These are phyloP conservation scores for Drosophila lutescens DNA, from an alignment of 2,888 invertebrate genomes.

Conservation along the genomic window DNA sequence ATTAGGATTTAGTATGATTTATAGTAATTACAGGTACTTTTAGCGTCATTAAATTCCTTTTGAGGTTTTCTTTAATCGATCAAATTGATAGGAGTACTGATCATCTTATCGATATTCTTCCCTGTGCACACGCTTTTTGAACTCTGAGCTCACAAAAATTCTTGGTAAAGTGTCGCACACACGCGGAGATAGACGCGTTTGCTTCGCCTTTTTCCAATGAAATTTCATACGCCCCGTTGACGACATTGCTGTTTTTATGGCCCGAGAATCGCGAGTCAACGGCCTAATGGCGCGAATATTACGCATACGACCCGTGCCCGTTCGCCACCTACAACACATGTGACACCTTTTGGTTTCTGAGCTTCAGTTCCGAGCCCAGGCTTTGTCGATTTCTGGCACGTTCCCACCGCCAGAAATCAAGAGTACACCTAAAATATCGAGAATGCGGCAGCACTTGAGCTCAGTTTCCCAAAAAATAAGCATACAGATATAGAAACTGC, in stretches of 20 bases:
- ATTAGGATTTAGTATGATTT: too few species aligned
- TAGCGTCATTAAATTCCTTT: not conserved
- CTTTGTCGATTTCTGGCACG: slow-evolving; percentile 43
- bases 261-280: slow-evolving; percentile 55
- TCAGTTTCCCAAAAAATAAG: slow-evolving; percentile 54
- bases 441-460: slow-evolving; percentile 55
- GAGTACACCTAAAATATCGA: slow-evolving; percentile 3
- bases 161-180: slow-evolving; percentile 21
- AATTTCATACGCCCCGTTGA: slow-evolving; percentile 46
- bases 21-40: too few species aligned
- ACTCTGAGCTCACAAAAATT: slow-evolving; percentile 27
- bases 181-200: slow-evolving; percentile 2
- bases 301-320: slow-evolving; percentile 62
- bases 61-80: not conserved
- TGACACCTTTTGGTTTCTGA: slow-evolving; percentile 46
- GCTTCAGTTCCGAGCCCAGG: slow-evolving; percentile 3
- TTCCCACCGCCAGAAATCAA: slow-evolving; percentile 24
- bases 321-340: slow-evolving; percentile 16
- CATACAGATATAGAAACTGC: slow-evolving; percentile 57
- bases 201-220: slow-evolving; percentile 21
- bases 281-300: slow-evolving; percentile 56
- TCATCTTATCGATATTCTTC: not conserved
- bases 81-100: not conserved
- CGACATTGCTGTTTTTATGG: slow-evolving; percentile 53
- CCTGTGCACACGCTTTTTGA: slow-evolving; percentile 1